Evolutionary conservation across 2,888 invertebrate genomes (phyloP), one percentile per base, ranked within the genome.

Genomic region (Cryptocephalus moraei): DNA sequence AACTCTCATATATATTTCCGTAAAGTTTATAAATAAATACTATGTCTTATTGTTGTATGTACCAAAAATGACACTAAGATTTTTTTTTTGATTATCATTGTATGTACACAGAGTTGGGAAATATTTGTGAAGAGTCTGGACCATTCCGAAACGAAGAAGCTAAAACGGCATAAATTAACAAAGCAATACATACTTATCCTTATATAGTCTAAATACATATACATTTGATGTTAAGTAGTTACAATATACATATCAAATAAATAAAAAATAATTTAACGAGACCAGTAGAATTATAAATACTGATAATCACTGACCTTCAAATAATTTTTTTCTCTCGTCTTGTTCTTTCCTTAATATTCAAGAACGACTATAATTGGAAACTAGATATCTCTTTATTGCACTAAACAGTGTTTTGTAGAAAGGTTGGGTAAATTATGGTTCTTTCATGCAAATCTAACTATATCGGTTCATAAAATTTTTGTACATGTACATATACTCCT

Each of bases 221-320:
- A 65, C 64, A 65, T 57, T 53, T 60, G 54, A 59, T 58, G 58
- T 65, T 22, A 64, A 63, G 64, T 66, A 66, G 64, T 66, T 66
- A 66, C 65, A 67, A 62, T 64, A 62, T 64, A 62, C 63, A 56
- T 60, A 63, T 60, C 62, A 59, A 66, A 66, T 65, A 67, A 66
- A 66, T 66, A 60, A 63, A 53, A 54, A 66, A 64, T 62, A 63
- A 65, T 62, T 63, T 63, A 65, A 56, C 40, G 62, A 63, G 65
- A 65, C 64, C 65, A 63, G 62, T 57, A 58, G 52, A 58, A 56
- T 54, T 54, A 51, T 48, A 58, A 68, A 68, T 67, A 68, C 67
- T 68, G 68, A 67, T 63, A 65, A 63, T 65, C 63, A 67, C 67
- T 68, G 67, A 68, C 66, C 67, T 49, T 58, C 53, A 48, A 42